Base-by-base conservation (phyloP, 2,888 invertebrate species). In the Patella caerulea region DNA sequence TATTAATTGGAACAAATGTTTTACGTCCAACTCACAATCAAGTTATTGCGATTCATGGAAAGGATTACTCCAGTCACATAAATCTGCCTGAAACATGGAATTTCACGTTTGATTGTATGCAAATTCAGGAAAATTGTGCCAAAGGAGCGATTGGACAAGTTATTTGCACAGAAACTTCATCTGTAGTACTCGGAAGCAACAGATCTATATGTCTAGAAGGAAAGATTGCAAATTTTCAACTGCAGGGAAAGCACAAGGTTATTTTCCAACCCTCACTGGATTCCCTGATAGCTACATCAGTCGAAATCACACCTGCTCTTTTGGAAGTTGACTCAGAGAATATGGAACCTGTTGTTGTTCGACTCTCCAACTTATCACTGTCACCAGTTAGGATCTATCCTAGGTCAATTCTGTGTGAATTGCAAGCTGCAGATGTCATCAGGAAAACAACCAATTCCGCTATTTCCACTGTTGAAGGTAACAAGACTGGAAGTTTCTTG, bases 321-420 rank as follows among this genome's bases (percentile, higher is more conserved):
- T 59, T 59, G 59, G 59, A 59, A 59, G 59, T 59, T 7, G 59
- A 59, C 59, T 59, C 59, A n/a, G 59, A 59, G 19, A 59, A 9
- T 14, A n/a, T 59, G 7, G 15, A 59, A 9, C 11, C 59, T 15
- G 11, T 59, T 17, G 17, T 59, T 7, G 59, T 59, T 17, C 59
- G 17, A 7, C 14, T 59, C 7, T n/a, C 14, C 9, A 59, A 59
- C 59, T 59, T 59, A 14, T 14, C 59, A 12, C 19, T 14, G 11
- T 14, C 11, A 7, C 59, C 59, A 17, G 59, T 59, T 4, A 59
- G 59, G 17, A 59, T 59, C 59, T 59, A n/a, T 19, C 59, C 59
- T n/a, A 17, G 19, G n/a, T 15, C 15, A 15, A 19, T 59, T 7
- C 17, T 59, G 17, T 59, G 59, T 59, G 59, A 59, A 19, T 17